Conservation (phyloP, 2,797 vertebrate species). For the Allobates femoralis region DNA sequence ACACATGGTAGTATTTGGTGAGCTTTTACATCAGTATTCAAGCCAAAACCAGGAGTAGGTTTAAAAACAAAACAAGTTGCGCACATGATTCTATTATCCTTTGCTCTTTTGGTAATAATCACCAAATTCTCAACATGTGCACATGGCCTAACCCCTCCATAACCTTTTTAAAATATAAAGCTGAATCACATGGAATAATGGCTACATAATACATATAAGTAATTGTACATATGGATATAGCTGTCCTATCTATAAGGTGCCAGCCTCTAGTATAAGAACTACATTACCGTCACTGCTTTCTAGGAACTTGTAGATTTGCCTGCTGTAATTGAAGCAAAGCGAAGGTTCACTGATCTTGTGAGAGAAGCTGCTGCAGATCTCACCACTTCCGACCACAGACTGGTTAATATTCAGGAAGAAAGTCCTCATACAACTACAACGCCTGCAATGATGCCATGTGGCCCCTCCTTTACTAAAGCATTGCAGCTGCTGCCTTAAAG, state of each 20-base stretch:
- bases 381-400: background rate
- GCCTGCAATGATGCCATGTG: background rate
- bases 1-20: too few relatives aligned
- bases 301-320: background rate
- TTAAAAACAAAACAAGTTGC: too few relatives aligned
- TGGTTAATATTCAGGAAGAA: background rate
- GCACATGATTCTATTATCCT: too few relatives aligned
- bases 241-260: background rate
- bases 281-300: background rate
- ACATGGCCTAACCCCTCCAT: too few relatives aligned
- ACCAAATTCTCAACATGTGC: too few relatives aligned
- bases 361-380: background rate
- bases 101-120: too few relatives aligned
- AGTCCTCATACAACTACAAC: background rate
- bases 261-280: background rate
- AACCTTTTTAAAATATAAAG: too few relatives aligned
- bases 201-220: too few relatives aligned
- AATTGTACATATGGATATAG: too few relatives aligned
- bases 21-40: too few relatives aligned
- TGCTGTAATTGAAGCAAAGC: background rate
- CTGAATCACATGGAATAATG: too few relatives aligned
- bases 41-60: too few relatives aligned
- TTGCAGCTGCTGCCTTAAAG: background rate
- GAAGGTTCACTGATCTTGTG: background rate
- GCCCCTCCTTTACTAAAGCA: conserved; percentile 6